Conservation (phyloP, 2,113 vertebrate species). For the Hippocampus comes region DNA sequence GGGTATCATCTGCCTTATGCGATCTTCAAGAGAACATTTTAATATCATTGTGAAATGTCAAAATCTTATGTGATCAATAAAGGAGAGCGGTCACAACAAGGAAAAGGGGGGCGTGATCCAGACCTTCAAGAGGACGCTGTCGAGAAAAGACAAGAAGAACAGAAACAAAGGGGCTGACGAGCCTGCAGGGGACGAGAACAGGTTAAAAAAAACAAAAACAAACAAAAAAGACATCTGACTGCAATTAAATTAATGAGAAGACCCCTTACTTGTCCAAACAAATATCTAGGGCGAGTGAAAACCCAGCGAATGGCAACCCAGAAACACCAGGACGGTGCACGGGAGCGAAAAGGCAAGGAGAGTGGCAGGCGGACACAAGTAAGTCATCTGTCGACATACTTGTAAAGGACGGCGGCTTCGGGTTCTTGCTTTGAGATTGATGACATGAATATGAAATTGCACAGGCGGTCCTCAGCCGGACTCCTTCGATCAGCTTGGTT, state of each 20-base stretch:
- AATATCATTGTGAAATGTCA: not conserved
- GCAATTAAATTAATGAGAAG: not conserved
- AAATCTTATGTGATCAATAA: slow-evolving; percentile 52
- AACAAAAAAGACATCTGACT: not conserved
- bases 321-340: not conserved
- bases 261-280: not conserved
- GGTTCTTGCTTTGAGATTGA: not conserved
- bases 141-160: slow-evolving; percentile 88
- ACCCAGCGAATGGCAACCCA: slow-evolving; percentile 22
- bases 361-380: slow-evolving; percentile 15
- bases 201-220: slow-evolving; percentile 54
- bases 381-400: not conserved
- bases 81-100: slow-evolving; percentile 78
- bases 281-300: slow-evolving; percentile 47
- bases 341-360: slow-evolving; percentile 5
- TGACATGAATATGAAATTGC: not conserved
- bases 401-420: not conserved
- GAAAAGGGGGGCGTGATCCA: slow-evolving; percentile 88
- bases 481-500: slow-evolving; percentile 26
- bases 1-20: slow-evolving; percentile 63
- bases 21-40: not conserved
- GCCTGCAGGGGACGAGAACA: slow-evolving; percentile 67
- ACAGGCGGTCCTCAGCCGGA: not conserved
- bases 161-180: slow-evolving; percentile 69
- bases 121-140: slow-evolving; percentile 89